phyloP scores from a whole-genome alignment of 2,888 invertebrate genomes.

The Drosophila kokeensis region DNA sequence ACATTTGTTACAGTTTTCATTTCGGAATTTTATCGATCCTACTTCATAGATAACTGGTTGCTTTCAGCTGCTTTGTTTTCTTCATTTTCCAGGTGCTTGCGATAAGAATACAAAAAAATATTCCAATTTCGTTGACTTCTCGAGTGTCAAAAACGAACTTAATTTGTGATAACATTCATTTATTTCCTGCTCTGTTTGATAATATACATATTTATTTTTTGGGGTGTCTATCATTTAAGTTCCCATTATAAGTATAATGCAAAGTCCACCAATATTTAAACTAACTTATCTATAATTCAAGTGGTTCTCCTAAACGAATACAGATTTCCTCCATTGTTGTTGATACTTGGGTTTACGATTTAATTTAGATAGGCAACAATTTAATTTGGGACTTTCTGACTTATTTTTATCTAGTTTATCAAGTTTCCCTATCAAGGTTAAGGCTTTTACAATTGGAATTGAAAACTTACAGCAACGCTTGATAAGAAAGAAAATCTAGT shows the following conservation, averaged over 20 bases:
- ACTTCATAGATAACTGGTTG: constrained; percentile 27
- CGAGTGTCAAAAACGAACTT: constrained; percentile 8
- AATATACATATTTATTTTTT: constrained; percentile 1
- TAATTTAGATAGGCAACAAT: constrained; percentile 28
- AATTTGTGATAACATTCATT: constrained; percentile 26
- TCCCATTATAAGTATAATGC: constrained; percentile 22
- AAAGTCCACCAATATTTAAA: constrained; percentile 32
- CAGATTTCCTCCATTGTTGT: constrained; percentile 8
- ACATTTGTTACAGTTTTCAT: constrained; percentile 67
- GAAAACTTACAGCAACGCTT: neutral
- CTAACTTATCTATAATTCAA: constrained; percentile 24
- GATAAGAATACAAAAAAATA: constrained; percentile 36
- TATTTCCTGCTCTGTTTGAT: neutral
- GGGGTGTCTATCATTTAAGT: constrained; percentile 4
- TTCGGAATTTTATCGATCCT: constrained; percentile 41
- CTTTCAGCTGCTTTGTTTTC: constrained; percentile 50
- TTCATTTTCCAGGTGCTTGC: constrained; percentile 27
- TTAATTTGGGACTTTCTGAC: constrained; percentile 8
- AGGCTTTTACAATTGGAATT: constrained; percentile 19
- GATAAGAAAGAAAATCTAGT: constrained; percentile 43
- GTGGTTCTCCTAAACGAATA: constrained; percentile 20
- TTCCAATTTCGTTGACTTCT: constrained; percentile 17
- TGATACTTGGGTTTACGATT: neutral
- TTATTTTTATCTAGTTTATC: constrained; percentile 19
- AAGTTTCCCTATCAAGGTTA: constrained; percentile 28